Conservation (phyloP, 2,797 vertebrate genomes). For the Hippocampus kuda region DNA sequence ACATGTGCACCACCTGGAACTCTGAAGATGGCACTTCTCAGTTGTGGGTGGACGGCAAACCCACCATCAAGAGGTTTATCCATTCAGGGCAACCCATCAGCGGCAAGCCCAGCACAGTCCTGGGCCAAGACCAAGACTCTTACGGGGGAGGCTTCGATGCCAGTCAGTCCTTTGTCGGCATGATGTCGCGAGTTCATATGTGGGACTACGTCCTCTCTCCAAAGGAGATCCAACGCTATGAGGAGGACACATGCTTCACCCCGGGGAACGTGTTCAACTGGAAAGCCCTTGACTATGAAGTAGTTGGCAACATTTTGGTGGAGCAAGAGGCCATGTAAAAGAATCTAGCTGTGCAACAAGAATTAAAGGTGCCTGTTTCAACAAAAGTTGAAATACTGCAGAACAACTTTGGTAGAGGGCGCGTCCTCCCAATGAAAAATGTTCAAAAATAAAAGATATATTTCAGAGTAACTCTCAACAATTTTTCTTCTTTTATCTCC, state of each 20-base stretch:
- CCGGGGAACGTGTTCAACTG: conserved; percentile 29
- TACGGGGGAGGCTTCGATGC: conserved; percentile 29
- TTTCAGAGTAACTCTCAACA: no score
- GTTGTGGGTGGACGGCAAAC: conserved; percentile 50
- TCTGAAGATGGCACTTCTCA: conserved; percentile 19
- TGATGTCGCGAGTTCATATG: conserved; percentile 35
- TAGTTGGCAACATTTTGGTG: conserved; percentile 14
- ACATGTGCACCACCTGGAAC: conserved; percentile 53
- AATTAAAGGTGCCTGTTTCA: no score
- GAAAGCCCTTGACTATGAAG: conserved; percentile 24
- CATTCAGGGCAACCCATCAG: conserved; percentile 13
- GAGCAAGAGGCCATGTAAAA: conserved; percentile 11
- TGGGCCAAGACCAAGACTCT: conserved; percentile 40
- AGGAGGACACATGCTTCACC: conserved; percentile 5
- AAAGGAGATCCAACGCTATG: conserved; percentile 19
- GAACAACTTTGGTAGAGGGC: no score
- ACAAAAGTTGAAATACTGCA: not conserved
- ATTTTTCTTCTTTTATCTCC: no score
- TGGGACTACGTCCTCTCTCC: conserved; percentile 34
- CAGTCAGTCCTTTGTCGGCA: conserved; percentile 40
- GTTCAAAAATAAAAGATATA: no score
- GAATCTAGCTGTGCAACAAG: no score
- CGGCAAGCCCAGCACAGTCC: conserved; percentile 8
- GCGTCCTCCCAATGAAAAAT: not conserved
- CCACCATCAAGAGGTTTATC: conserved; percentile 41